Evolutionary conservation across 2,888 invertebrate species (phyloP).

Genomic region (Colostygia pectinataria): DNA sequence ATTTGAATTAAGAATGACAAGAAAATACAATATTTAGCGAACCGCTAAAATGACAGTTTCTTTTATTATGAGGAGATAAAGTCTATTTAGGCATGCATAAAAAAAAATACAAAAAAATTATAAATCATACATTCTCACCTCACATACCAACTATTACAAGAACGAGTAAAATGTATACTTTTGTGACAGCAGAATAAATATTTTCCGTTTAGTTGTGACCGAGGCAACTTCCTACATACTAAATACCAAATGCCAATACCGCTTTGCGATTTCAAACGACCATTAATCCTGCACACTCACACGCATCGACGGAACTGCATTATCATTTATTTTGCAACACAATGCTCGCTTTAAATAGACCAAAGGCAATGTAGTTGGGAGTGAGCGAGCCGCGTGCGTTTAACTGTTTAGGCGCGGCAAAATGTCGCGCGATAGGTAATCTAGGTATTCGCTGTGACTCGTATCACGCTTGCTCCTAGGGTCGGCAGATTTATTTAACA

Average conservation of each 20-base stretch:
- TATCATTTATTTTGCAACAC: conserved; percentile 36
- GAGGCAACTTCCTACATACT: conserved; percentile 5
- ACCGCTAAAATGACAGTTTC: too few species aligned
- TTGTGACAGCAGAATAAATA: not conserved
- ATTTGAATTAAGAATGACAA: too few species aligned
- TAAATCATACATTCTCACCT: too few species aligned
- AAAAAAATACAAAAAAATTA: too few species aligned
- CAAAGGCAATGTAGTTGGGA: conserved; percentile 41
- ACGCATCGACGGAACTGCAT: conserved; percentile 10
- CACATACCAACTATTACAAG: not conserved
- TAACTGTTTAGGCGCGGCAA: conserved; percentile 55
- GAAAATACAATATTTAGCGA: too few species aligned
- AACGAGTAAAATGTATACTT: not conserved
- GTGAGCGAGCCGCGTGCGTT: conserved; percentile 62
- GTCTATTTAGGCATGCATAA: too few species aligned
- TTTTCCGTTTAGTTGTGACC: not conserved
- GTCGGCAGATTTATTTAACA: conserved; percentile 13
- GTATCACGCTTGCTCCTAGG: conserved; percentile 21
- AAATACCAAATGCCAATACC: conserved; percentile 13
- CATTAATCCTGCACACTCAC: conserved; percentile 13
- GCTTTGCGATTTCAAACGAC: conserved; percentile 9
- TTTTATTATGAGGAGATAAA: too few species aligned
- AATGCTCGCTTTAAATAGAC: conserved; percentile 45
- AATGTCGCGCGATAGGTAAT: conserved; percentile 42
- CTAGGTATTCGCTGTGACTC: conserved; percentile 26